Conservation (phyloP, 2,797 vertebrate genomes). For the Pygocentrus nattereri region DNA sequence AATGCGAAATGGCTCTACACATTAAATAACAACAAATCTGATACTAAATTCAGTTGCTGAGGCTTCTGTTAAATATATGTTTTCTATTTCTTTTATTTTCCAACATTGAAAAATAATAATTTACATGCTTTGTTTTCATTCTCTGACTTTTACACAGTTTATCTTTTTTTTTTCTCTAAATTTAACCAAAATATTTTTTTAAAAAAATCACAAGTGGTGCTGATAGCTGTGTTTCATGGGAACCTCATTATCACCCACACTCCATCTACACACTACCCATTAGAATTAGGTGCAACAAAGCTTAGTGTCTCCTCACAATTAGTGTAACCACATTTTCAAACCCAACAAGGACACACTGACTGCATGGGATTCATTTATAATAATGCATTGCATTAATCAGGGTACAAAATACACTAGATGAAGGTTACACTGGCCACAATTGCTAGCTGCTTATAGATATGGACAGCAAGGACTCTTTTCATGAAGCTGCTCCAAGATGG, state of each 20-base stretch:
- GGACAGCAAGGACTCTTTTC: not conserved
- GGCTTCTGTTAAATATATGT: no score
- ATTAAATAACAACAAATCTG: no score
- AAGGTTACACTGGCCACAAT: not conserved
- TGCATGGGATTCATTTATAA: slow-evolving; percentile 7
- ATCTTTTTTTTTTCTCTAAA: not conserved
- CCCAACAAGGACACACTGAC: not conserved
- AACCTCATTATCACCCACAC: slow-evolving; percentile 44
- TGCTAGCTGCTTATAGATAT: not conserved
- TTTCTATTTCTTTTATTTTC: no score
- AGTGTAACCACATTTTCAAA: slow-evolving; percentile 26
- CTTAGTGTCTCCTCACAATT: slow-evolving; percentile 39
- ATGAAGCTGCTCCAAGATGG: not conserved
- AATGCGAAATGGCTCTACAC: no score
- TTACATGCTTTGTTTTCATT: no score
- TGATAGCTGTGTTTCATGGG: slow-evolving; percentile 30
- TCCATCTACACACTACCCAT: slow-evolving; percentile 28
- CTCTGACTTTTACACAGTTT: not conserved
- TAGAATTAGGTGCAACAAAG: slow-evolving; percentile 42
- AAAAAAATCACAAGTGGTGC: slow-evolving; percentile 21
- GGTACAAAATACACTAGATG: slow-evolving; percentile 18
- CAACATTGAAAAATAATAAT: no score
- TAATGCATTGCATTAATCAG: slow-evolving; percentile 13
- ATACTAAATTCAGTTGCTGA: no score
- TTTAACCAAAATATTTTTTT: not conserved